Base-by-base conservation (phyloP, 2,113 vertebrate species). In the Rhizomys pruinosus region DNA sequence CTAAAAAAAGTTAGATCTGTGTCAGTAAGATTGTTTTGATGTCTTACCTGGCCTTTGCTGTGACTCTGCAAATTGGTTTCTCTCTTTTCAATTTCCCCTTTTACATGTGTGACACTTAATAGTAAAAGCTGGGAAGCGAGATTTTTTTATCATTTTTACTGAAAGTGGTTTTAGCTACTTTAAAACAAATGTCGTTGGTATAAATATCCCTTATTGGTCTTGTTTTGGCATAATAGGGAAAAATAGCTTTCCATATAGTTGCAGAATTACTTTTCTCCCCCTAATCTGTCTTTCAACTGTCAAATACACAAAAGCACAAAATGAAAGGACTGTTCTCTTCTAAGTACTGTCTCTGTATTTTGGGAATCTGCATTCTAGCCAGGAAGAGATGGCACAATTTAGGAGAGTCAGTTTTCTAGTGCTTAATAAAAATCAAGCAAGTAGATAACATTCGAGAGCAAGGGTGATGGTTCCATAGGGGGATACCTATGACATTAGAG, bases 131-230 rank as follows among this genome's bases (percentile, higher is more conserved):
- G 5, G 52, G 34, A 93, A 95, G 55, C 3, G 27, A 87, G 52
- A 1, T 13, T 44, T 74, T 44, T 80, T 82, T 68, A 61, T 39
- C 22, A 55, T 52, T 95, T 82, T 95, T 92, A 96, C 94, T 95
- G 89, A 79, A 92, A 94, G 20, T 92, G 71, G 90, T 87, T 95
- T 96, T 86, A 94, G 73, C 74, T 94, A 79, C 86, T 96, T 92
- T 93, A 84, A 86, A 95, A 76, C 76, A 95, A 95, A 87, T 91
- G 72, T 94, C 66, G 73, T 86, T 84, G 91, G 92, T 94, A 91
- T 92, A 96, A 97, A 84, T 89, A 92, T 77, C 69, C 71, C 89
- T 61, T 3, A 1, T 69, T 87, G 63, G 16, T 80, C 95, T 80
- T 94, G 34, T 91, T 95, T 87, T 64, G 71, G 80, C 64, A 37